These are phyloP conservation scores for Callitettix versicolor DNA, from an alignment of 1,140 invertebrate genomes.

Conservation along the genomic window DNA sequence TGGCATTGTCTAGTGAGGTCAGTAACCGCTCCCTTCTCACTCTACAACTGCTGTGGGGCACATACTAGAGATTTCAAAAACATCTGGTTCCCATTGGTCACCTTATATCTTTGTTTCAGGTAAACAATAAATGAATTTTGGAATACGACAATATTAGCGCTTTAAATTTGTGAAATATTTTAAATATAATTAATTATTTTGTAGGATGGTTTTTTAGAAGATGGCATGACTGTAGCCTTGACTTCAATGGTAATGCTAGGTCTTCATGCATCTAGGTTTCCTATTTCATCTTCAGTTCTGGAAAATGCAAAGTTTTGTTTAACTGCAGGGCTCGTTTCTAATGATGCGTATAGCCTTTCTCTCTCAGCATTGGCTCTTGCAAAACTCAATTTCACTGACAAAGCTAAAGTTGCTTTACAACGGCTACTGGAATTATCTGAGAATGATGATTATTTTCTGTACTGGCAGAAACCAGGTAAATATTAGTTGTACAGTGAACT, in stretches of 20 bases:
- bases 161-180: too few species aligned
- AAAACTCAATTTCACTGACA: neutral
- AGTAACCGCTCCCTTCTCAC: too few species aligned
- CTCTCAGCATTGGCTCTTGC: neutral
- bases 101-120: too few species aligned
- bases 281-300: neutral
- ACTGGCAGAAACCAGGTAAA: conserved; percentile 52
- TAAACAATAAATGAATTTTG: too few species aligned
- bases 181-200: conserved; percentile 17
- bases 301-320: conserved; percentile 3
- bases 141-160: too few species aligned
- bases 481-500: neutral
- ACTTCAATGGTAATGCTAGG: neutral
- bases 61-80: too few species aligned
- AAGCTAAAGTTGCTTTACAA: neutral
- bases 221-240: conserved; percentile 27
- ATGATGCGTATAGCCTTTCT: neutral
- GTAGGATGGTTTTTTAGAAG: conserved; percentile 51
- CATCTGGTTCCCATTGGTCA: too few species aligned
- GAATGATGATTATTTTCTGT: conserved; percentile 51
- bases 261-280: neutral
- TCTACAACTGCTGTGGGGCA: too few species aligned
- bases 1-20: too few species aligned
- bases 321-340: neutral
- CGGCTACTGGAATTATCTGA: conserved; percentile 27